A percentile compares a stretch with the other conserved stretches of the same genome.
Conservation (phyloP, 2,797 vertebrate genomes). For the Pipistrellus nathusii region DNA sequence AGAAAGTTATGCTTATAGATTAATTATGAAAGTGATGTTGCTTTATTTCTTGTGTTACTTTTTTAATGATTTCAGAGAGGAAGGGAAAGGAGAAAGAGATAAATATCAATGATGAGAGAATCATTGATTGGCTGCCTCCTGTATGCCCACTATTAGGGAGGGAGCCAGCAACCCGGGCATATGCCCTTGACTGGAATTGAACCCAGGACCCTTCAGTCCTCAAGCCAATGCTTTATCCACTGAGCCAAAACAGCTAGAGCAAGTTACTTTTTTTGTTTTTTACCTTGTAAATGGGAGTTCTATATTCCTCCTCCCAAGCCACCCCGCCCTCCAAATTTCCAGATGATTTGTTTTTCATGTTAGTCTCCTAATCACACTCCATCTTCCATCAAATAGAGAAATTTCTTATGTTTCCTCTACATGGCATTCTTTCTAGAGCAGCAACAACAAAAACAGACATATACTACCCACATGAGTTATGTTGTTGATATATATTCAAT, state of each 20-base stretch:
- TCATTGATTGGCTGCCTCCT: no score
- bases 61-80: neutral
- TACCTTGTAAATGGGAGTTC: neutral
- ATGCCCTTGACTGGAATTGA: no score
- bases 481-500: conserved; percentile 84
- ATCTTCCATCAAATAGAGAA: conserved; percentile 9
- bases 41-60: neutral
- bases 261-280: neutral
- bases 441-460: neutral
- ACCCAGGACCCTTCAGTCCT: no score
- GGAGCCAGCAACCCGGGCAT: no score
- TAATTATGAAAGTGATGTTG: neutral
- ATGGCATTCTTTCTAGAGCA: neutral
- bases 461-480: conserved; percentile 67
- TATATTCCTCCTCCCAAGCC: neutral
- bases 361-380: neutral
- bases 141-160: no score
- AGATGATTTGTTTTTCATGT: conserved; percentile 20
- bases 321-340: neutral
- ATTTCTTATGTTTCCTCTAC: conserved; percentile 59
- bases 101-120: no score
- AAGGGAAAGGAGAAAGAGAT: no score
- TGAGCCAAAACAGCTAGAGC: no score
- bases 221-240: no score
- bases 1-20: neutral